Conservation (phyloP, 1,140 invertebrate species). For the Ridgeia piscesae region DNA sequence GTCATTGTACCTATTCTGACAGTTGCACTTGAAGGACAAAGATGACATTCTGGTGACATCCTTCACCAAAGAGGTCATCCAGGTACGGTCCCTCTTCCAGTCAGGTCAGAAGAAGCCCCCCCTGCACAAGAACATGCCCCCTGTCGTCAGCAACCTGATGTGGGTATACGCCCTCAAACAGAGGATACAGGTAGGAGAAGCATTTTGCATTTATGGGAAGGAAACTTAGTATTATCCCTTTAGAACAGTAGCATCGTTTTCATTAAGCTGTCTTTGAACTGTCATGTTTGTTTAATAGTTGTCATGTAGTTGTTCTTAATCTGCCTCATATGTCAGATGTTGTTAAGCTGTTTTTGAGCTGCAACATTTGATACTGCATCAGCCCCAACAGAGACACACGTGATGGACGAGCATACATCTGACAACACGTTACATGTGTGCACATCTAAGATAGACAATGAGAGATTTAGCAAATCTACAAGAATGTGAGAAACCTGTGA, state of each 20-base stretch:
- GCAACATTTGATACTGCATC: no score
- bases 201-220: constrained; percentile 16
- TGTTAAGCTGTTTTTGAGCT: no score
- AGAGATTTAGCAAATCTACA: no score
- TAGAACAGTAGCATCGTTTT: not conserved
- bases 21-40: constrained; percentile 51
- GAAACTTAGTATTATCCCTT: not conserved
- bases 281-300: no score
- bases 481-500: no score
- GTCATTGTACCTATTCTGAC: not conserved
- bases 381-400: no score
- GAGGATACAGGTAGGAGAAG: constrained; percentile 45
- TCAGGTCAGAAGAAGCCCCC: constrained; percentile 40
- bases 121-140: constrained; percentile 52
- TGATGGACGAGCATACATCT: no score
- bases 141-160: constrained; percentile 50
- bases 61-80: constrained; percentile 48
- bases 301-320: no score
- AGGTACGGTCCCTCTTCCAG: constrained; percentile 47
- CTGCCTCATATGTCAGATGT: no score
- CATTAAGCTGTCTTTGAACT: no score
- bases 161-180: constrained; percentile 53
- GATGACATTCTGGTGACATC: constrained; percentile 43
- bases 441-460: no score
- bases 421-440: no score